Evolutionary conservation across 2,113 vertebrate genomes (phyloP).

Genomic region (Ptilonorhynchus violaceus): DNA sequence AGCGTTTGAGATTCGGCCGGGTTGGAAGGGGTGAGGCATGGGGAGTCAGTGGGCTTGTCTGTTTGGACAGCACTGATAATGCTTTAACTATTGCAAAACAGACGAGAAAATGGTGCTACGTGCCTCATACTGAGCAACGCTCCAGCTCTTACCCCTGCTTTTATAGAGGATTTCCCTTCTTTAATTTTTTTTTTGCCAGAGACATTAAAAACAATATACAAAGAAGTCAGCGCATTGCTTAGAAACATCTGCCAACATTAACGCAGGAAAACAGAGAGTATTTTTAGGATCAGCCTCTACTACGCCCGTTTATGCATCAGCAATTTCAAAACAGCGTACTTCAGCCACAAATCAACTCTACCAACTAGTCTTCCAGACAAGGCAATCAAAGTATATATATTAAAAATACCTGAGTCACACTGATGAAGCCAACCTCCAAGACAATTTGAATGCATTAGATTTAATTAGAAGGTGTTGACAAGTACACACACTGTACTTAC

Average conservation of each 20-base stretch:
- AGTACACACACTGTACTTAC: neutral
- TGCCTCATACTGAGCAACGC: neutral
- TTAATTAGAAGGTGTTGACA: slow-evolving; percentile 39
- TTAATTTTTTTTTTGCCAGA: neutral
- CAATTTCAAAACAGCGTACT: neutral
- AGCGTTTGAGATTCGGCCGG: neutral
- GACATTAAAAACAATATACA: neutral
- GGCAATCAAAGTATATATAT: neutral
- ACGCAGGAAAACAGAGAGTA: neutral
- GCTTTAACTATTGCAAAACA: neutral
- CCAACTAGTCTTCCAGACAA: neutral
- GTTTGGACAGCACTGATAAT: neutral
- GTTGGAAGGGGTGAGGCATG: rapidly evolving
- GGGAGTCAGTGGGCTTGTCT: neutral
- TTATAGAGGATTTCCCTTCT: neutral
- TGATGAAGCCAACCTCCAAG: neutral
- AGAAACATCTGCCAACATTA: slow-evolving; percentile 21
- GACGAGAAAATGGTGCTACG: neutral
- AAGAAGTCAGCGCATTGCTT: slow-evolving; percentile 1
- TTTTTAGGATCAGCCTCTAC: neutral
- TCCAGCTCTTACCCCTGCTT: neutral
- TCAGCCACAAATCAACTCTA: neutral
- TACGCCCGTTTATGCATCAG: neutral
- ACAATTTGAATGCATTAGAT: neutral
- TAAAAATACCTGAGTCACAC: slow-evolving; percentile 14